A percentile compares a stretch with the other conserved stretches of the same genome.
Evolutionary conservation across 2,888 invertebrate genomes (phyloP).

Genomic region (Lasioglossum pauxillum): DNA sequence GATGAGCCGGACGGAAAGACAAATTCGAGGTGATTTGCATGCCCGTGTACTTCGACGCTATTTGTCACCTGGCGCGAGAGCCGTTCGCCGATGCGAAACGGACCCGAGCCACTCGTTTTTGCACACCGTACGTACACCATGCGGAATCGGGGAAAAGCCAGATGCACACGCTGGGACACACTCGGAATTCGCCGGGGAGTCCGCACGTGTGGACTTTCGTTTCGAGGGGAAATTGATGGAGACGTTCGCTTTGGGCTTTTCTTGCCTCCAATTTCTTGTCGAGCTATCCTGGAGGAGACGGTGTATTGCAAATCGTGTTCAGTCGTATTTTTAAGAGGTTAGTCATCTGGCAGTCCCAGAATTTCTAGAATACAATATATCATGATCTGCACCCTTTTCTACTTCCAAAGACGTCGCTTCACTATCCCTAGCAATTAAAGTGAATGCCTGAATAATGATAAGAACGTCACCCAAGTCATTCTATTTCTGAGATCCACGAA

Average conservation of each 20-base stretch:
- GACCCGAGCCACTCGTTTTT: neutral
- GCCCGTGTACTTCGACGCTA: neutral
- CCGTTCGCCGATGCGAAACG: neutral
- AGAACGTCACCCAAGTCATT: too few relatives aligned
- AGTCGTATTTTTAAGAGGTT: neutral
- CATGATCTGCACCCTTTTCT: too few relatives aligned
- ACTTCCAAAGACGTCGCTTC: too few relatives aligned
- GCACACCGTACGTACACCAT: neutral
- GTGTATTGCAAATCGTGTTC: neutral
- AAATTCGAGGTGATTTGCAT: conserved; percentile 14
- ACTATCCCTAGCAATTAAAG: too few relatives aligned
- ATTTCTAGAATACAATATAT: neutral
- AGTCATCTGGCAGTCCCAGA: neutral
- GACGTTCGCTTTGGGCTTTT: neutral
- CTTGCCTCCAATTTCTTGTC: neutral
- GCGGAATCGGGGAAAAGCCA: neutral
- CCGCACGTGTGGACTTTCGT: neutral
- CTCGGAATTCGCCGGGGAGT: neutral
- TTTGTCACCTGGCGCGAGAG: neutral
- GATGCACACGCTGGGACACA: neutral
- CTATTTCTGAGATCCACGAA: too few relatives aligned
- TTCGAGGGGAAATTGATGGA: neutral
- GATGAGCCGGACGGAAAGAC: neutral
- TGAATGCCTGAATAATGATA: too few relatives aligned
- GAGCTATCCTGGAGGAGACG: neutral